Percentiles rank a stretch among this genome's conserved stretches.
Evolutionary conservation across 2,888 invertebrate species (phyloP).

Genomic region (Ptilodon capucinus): DNA sequence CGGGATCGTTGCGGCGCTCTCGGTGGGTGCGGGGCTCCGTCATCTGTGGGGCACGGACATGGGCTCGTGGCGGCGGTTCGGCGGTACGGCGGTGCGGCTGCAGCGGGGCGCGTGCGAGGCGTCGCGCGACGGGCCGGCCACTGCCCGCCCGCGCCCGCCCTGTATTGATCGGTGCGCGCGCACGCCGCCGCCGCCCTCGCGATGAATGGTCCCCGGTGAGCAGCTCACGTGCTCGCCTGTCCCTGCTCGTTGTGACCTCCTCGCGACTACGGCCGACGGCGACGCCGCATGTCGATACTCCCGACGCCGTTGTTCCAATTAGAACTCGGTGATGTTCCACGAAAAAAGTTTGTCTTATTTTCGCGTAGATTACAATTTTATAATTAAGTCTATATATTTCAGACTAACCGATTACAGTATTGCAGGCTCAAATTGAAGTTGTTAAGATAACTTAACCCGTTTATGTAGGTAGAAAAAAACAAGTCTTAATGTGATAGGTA

Average conservation of each 20-base stretch:
- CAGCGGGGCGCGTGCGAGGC: conserved; percentile 57
- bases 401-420: not conserved
- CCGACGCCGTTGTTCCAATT: conserved; percentile 21
- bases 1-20: conserved; percentile 59
- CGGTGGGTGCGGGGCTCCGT: conserved; percentile 77
- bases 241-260: conserved; percentile 49
- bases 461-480: too few species aligned
- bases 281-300: conserved; percentile 40
- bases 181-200: conserved; percentile 64
- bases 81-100: conserved; percentile 41
- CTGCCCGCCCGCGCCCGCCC: conserved; percentile 60
- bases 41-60: conserved; percentile 79
- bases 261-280: conserved; percentile 31
- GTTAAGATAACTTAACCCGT: too few species aligned
- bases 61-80: conserved; percentile 53
- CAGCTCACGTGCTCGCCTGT: conserved; percentile 72
- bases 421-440: too few species aligned
- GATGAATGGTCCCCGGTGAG: conserved; percentile 74
- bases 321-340: conserved; percentile 13
- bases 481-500: too few species aligned
- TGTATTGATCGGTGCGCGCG: conserved; percentile 72
- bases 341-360: not conserved
- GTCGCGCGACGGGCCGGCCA: conserved; percentile 72
- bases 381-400: not conserved
- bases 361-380: not conserved